Evolutionary conservation across 2,888 invertebrate genomes (phyloP).

Genomic region (Megalurothrips usitatus): DNA sequence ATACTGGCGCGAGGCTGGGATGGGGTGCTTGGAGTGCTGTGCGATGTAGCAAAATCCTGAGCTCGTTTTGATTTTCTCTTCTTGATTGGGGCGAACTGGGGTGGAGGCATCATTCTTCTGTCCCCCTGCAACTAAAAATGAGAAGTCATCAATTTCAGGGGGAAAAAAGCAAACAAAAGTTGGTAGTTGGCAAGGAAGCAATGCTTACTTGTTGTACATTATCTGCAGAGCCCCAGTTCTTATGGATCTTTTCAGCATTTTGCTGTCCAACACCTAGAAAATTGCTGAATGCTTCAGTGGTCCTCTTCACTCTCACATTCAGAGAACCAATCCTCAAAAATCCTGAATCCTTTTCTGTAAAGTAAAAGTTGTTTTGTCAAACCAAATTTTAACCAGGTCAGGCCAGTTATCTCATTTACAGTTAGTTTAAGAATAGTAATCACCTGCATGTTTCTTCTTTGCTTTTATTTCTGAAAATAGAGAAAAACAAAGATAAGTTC

Average conservation of each 20-base stretch:
- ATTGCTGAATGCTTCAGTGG: constrained; percentile 87
- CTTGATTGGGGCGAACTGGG: constrained; percentile 61
- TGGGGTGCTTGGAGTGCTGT: constrained; percentile 66
- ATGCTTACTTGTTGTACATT: constrained; percentile 64
- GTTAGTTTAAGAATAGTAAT: constrained; percentile 39
- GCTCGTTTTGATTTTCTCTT: constrained; percentile 63
- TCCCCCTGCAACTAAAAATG: constrained; percentile 49
- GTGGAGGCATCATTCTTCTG: constrained; percentile 67
- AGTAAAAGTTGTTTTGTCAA: constrained; percentile 14
- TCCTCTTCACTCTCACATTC: constrained; percentile 87
- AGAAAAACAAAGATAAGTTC: constrained; percentile 40
- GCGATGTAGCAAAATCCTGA: constrained; percentile 49
- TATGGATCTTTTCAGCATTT: constrained; percentile 66
- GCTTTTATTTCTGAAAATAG: constrained; percentile 65
- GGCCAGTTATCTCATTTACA: not conserved
- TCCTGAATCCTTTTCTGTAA: constrained; percentile 78
- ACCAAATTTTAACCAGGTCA: constrained; percentile 14
- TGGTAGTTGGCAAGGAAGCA: not conserved
- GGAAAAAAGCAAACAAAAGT: constrained; percentile 29
- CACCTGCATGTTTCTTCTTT: constrained; percentile 68
- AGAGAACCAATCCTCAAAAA: constrained; percentile 88
- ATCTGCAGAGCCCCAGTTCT: constrained; percentile 87
- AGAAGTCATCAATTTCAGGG: constrained; percentile 34
- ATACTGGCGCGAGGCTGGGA: constrained; percentile 52
- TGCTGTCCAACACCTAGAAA: constrained; percentile 72